phyloP scores from a whole-genome alignment of 2,888 invertebrate species.

The Meta bourneti region DNA sequence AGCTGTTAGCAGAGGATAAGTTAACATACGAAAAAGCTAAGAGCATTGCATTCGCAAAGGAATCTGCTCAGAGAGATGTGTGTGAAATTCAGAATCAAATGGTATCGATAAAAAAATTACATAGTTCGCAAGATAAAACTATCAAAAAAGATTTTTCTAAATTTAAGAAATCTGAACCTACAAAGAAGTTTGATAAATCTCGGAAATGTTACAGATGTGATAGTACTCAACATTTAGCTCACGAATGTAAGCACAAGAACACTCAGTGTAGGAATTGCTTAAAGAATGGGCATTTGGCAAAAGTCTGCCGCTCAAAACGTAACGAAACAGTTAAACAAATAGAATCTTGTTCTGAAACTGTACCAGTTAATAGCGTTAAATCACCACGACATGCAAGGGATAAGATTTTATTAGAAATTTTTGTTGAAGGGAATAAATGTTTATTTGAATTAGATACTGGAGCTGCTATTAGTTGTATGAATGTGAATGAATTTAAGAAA shows the following conservation, averaged over 20 bases:
- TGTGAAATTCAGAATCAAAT: constrained; percentile 61
- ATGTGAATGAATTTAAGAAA: constrained; percentile 36
- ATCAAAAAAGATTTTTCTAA: constrained; percentile 33
- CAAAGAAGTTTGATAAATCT: constrained; percentile 54
- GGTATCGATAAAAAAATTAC: constrained; percentile 47
- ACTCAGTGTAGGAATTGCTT: constrained; percentile 58
- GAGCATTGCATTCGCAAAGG: constrained; percentile 61
- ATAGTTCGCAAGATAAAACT: constrained; percentile 30
- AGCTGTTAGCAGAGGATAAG: constrained; percentile 31
- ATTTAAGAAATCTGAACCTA: constrained; percentile 53
- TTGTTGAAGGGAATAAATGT: constrained; percentile 45
- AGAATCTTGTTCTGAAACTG: constrained; percentile 61
- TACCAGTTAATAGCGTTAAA: constrained; percentile 60
- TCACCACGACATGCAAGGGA: constrained; percentile 60
- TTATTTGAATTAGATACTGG: constrained; percentile 39
- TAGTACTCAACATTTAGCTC: constrained; percentile 60
- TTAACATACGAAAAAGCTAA: constrained; percentile 46
- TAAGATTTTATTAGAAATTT: constrained; percentile 59
- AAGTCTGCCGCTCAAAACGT: constrained; percentile 53
- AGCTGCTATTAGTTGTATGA: constrained; percentile 38
- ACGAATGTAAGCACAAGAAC: constrained; percentile 61
- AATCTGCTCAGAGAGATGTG: constrained; percentile 60
- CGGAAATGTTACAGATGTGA: constrained; percentile 61
- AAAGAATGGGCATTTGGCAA: constrained; percentile 61
- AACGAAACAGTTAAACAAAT: constrained; percentile 60